phyloP scores from a whole-genome alignment of 2,888 invertebrate genomes.

The Rhodophaea formosa region DNA sequence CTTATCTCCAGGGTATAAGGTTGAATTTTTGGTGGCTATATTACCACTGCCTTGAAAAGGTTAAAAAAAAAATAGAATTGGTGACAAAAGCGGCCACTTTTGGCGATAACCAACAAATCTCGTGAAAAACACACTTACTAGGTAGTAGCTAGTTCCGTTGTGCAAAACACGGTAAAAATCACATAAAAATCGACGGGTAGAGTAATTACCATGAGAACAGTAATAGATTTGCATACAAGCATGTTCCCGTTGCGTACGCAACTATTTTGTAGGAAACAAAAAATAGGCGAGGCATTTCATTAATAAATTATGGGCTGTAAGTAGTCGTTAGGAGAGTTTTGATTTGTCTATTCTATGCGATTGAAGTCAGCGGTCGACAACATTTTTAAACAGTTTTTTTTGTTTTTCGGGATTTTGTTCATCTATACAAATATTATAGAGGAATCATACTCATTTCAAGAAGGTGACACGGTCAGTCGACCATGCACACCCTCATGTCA shows the following conservation, averaged over 20 bases:
- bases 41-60: no score
- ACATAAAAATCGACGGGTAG: neutral
- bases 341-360: neutral
- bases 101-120: neutral
- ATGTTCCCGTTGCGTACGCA: conserved; percentile 21
- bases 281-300: conserved; percentile 39
- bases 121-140: neutral
- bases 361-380: conserved; percentile 31
- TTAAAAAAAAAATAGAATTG: no score
- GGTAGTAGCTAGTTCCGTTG: neutral
- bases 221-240: conserved; percentile 17
- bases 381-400: neutral
- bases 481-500: no score
- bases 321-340: conserved; percentile 34
- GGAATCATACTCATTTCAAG: no score
- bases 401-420: no score
- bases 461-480: no score
- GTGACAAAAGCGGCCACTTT: neutral
- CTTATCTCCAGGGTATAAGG: no score
- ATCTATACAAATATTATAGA: no score
- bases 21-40: no score
- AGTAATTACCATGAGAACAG: conserved; percentile 5
- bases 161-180: neutral
- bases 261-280: conserved; percentile 28
- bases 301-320: conserved; percentile 44